Evolutionary conservation across 2,113 vertebrate genomes (phyloP).

Genomic region (Ageneiosus marmoratus): DNA sequence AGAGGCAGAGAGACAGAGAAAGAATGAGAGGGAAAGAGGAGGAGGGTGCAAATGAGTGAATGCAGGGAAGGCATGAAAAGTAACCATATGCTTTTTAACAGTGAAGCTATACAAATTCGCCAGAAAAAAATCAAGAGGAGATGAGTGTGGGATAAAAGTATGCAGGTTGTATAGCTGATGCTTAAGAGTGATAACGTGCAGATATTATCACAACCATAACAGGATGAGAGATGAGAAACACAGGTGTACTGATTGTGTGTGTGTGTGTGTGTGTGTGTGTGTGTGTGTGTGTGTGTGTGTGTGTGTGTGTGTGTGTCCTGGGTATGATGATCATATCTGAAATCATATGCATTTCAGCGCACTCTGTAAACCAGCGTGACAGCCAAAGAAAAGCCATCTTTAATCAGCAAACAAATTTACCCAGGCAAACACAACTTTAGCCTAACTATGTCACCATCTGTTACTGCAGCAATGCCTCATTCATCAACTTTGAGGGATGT

Average conservation of each 20-base stretch:
- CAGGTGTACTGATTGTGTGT: neutral
- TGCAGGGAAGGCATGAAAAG: conserved; percentile 15
- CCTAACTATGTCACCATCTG: conserved; percentile 42
- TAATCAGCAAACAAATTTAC: conserved; percentile 45
- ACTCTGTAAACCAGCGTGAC: neutral
- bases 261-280: neutral
- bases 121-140: neutral
- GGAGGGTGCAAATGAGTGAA: conserved; percentile 35
- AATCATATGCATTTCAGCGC: conserved; percentile 11
- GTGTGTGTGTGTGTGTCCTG: conserved; percentile 17
- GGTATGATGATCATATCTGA: conserved; percentile 1
- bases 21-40: conserved; percentile 20
- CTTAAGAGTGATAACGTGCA: conserved; percentile 10
- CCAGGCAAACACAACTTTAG: conserved; percentile 43
- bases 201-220: neutral
- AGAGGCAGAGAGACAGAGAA: conserved; percentile 37
- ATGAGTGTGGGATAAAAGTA: neutral
- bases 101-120: neutral
- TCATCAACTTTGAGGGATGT: conserved; percentile 40
- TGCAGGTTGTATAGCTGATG: neutral
- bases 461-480: conserved; percentile 34
- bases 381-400: conserved; percentile 22
- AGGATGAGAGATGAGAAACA: neutral
- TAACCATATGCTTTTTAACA: conserved; percentile 32
- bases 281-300: conserved; percentile 8